These are phyloP conservation scores for Empis stercorea DNA, from an alignment of 2,888 invertebrate genomes.

Conservation along the genomic window DNA sequence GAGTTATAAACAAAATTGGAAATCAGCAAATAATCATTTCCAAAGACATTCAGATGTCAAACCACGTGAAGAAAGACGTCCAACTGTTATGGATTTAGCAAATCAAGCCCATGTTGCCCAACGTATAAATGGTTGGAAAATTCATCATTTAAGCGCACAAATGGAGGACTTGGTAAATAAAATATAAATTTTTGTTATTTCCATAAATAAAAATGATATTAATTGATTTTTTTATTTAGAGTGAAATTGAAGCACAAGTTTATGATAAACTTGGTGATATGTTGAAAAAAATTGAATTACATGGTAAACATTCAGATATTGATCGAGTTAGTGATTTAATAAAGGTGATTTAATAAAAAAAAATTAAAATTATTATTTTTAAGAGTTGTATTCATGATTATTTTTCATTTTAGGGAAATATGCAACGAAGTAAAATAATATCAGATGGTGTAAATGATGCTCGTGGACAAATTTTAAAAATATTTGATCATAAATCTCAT, in stretches of 20 bases:
- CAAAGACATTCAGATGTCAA: slow-evolving; percentile 68
- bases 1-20: slow-evolving; percentile 56
- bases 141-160: slow-evolving; percentile 81
- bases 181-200: too few species aligned
- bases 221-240: slow-evolving; percentile 24
- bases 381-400: slow-evolving; percentile 2
- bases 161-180: slow-evolving; percentile 74
- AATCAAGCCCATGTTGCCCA: slow-evolving; percentile 76
- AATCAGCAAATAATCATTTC: slow-evolving; percentile 62
- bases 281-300: slow-evolving; percentile 36
- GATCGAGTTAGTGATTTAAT: slow-evolving; percentile 47
- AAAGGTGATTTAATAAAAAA: slow-evolving; percentile 41
- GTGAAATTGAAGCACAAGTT: slow-evolving; percentile 40
- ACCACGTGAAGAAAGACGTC: slow-evolving; percentile 73
- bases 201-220: neutral
- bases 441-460: slow-evolving; percentile 86
- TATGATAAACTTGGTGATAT: slow-evolving; percentile 31
- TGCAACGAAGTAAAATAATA: slow-evolving; percentile 86
- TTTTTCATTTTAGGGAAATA: slow-evolving; percentile 61
- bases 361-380: neutral
- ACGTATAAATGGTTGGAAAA: slow-evolving; percentile 89
- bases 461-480: slow-evolving; percentile 71
- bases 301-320: slow-evolving; percentile 37
- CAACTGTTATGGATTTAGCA: slow-evolving; percentile 77
- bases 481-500: slow-evolving; percentile 81